phyloP scores from a whole-genome alignment of 2,888 invertebrate genomes.

The Drosophila aldrichi region DNA sequence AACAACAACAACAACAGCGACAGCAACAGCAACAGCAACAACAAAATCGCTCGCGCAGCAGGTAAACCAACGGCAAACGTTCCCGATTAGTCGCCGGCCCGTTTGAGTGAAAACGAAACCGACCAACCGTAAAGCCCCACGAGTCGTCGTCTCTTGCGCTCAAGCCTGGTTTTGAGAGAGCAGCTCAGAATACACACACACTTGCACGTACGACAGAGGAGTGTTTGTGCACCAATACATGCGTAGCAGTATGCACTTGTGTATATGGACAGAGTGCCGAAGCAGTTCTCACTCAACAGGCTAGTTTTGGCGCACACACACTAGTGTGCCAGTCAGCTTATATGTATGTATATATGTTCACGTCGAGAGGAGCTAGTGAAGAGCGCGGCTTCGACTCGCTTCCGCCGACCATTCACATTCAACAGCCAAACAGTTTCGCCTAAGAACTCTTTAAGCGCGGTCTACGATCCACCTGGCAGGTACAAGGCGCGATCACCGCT shows the following conservation, averaged over 20 bases:
- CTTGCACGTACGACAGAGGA: background rate
- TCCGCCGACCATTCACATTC: constrained; percentile 64
- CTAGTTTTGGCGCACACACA: background rate
- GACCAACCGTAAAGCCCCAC: constrained; percentile 70
- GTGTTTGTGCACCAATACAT: background rate
- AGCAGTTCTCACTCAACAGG: constrained; percentile 5
- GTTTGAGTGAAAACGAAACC: constrained; percentile 66
- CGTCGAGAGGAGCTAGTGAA: constrained; percentile 21
- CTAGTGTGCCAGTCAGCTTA: background rate
- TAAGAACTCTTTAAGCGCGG: constrained; percentile 84
- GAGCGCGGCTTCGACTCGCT: constrained; percentile 53
- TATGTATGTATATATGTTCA: background rate
- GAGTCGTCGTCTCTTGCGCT: constrained; percentile 15
- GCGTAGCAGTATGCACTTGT: background rate
- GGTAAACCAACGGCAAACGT: constrained; percentile 29
- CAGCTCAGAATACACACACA: constrained; percentile 44
- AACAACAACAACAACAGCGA: background rate
- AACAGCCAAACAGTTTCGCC: constrained; percentile 79
- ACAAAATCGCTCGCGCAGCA: constrained; percentile 26
- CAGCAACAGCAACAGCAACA: background rate
- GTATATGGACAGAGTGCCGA: background rate
- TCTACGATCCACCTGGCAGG: constrained; percentile 63
- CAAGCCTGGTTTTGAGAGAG: constrained; percentile 61
- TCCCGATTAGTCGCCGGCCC: constrained; percentile 63
- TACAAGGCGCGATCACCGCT: constrained; percentile 31